A percentile compares a stretch with the other conserved stretches of the same genome.
Evolutionary conservation across 2,888 invertebrate species (phyloP).

Genomic region (Stictocephala bisonia): DNA sequence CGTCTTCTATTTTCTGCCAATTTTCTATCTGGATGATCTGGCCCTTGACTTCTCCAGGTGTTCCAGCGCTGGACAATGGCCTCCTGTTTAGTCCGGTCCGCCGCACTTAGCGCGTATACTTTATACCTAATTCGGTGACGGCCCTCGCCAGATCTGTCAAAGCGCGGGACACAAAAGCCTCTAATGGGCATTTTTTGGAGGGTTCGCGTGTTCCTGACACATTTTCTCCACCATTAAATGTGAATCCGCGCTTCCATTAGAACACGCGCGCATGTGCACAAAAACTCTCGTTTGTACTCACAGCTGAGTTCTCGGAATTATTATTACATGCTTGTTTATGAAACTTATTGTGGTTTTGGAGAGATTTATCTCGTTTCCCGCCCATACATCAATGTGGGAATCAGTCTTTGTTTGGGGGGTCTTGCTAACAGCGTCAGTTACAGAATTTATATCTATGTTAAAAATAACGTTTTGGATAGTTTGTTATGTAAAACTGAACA

Average conservation of each 20-base stretch:
- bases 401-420: too few species aligned
- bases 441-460: too few species aligned
- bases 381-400: too few species aligned
- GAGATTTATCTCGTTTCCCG: too few species aligned
- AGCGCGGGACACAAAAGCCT: conserved; percentile 21
- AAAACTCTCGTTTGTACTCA: too few species aligned
- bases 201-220: conserved; percentile 40
- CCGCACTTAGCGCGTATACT: conserved; percentile 23
- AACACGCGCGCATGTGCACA: background rate
- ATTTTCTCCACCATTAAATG: conserved; percentile 41
- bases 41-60: conserved; percentile 35
- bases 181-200: conserved; percentile 34
- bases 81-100: conserved; percentile 17
- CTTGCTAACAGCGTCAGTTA: too few species aligned
- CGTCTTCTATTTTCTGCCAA: conserved; percentile 35
- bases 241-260: conserved; percentile 12
- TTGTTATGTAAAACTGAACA: too few species aligned
- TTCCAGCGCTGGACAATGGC: background rate
- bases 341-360: background rate
- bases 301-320: conserved; percentile 31
- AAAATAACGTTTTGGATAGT: too few species aligned
- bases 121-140: conserved; percentile 28
- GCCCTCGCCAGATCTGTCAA: conserved; percentile 26
- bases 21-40: background rate
- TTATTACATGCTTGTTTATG: conserved; percentile 31